Evolutionary conservation across 1,140 invertebrate genomes (phyloP).

Genomic region (Panagrolaimus sp.): DNA sequence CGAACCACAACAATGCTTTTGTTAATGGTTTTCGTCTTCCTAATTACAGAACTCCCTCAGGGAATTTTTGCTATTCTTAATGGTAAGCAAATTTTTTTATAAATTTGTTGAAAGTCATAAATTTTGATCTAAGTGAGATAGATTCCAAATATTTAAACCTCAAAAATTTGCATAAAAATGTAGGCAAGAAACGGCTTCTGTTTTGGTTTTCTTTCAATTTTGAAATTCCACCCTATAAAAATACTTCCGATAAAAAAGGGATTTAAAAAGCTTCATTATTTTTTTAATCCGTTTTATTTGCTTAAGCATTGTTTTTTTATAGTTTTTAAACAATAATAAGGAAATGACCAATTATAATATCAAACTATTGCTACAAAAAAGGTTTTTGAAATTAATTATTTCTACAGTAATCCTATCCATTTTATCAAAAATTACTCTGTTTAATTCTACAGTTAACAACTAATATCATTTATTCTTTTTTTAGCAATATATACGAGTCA

Average conservation of each 20-base stretch:
- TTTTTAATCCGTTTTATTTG: slow-evolving; percentile 19
- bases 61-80: slow-evolving; percentile 41
- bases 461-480: too few species aligned
- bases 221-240: neutral
- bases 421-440: neutral
- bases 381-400: neutral
- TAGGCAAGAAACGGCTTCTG: too few species aligned
- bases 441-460: too few species aligned
- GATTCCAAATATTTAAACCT: neutral
- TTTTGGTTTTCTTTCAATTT: too few species aligned
- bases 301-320: neutral
- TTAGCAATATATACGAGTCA: too few species aligned
- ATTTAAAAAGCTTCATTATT: slow-evolving; percentile 31
- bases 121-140: neutral
- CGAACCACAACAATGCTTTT: slow-evolving; percentile 31
- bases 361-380: neutral
- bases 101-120: neutral
- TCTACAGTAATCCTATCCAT: neutral
- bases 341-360: neutral
- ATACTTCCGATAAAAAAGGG: slow-evolving; percentile 24
- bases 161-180: neutral
- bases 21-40: slow-evolving; percentile 41
- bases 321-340: neutral
- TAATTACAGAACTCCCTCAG: slow-evolving; percentile 39
- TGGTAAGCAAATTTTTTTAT: slow-evolving; percentile 20